Evolutionary conservation across 2,888 invertebrate species (phyloP).

Genomic region (Choristoneura rosaceana): DNA sequence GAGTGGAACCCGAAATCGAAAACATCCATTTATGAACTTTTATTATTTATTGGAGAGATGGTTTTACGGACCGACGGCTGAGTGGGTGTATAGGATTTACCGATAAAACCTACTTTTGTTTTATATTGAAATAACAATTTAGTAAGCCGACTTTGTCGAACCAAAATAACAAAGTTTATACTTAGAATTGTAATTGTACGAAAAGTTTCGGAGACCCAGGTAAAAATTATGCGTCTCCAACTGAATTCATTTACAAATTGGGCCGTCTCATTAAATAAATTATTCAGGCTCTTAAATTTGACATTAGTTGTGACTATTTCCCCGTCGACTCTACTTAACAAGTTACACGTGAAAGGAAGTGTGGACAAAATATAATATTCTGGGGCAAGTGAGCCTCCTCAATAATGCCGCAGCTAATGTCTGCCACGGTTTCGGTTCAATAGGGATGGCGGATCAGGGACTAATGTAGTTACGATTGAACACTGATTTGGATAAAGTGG

Average conservation of each 20-base stretch:
- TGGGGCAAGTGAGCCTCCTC: slow-evolving; percentile 50
- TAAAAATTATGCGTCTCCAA: slow-evolving; percentile 6
- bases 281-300: slow-evolving; percentile 23
- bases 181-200: background rate
- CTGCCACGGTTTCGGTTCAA: slow-evolving; percentile 54
- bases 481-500: slow-evolving; percentile 28
- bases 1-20: slow-evolving; percentile 36
- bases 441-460: slow-evolving; percentile 46
- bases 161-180: background rate
- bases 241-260: slow-evolving; percentile 4
- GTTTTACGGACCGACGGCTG: slow-evolving; percentile 11
- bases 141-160: background rate
- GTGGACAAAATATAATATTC: slow-evolving; percentile 41
- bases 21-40: slow-evolving; percentile 42
- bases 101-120: slow-evolving; percentile 7
- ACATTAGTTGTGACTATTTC: slow-evolving; percentile 16
- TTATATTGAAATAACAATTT: background rate
- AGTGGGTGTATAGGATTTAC: background rate
- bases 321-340: slow-evolving; percentile 31
- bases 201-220: background rate
- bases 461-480: slow-evolving; percentile 29
- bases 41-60: slow-evolving; percentile 40
- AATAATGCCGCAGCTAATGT: slow-evolving; percentile 61
- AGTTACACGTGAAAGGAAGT: slow-evolving; percentile 24
- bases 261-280: slow-evolving; percentile 12